These are phyloP conservation scores for Periophthalmodon schlosseri DNA, from an alignment of 2,113 vertebrate genomes.

Conservation along the genomic window DNA sequence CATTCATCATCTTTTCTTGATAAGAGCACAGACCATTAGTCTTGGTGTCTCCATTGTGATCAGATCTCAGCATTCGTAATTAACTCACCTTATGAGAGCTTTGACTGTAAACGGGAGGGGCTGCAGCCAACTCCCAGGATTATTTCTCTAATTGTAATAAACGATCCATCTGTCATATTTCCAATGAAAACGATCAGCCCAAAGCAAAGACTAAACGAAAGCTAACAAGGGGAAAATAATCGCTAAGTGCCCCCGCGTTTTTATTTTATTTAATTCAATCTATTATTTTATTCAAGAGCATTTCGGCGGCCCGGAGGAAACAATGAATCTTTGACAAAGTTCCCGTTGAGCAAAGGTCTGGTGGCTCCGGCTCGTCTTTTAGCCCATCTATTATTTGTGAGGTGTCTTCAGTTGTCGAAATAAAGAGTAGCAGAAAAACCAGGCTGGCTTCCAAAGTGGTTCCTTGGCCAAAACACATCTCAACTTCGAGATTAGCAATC, in stretches of 20 bases:
- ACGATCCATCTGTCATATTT: slow-evolving; percentile 74
- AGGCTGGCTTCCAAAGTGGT: slow-evolving; percentile 51
- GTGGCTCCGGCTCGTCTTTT: slow-evolving; percentile 40
- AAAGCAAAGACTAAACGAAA: slow-evolving; percentile 68
- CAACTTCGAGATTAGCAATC: slow-evolving; percentile 63
- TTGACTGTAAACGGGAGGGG: slow-evolving; percentile 35
- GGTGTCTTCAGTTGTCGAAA: slow-evolving; percentile 36
- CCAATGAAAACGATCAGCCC: slow-evolving; percentile 70
- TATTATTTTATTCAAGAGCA: slow-evolving; percentile 63
- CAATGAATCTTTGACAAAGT: slow-evolving; percentile 60
- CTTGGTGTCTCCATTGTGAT: slow-evolving; percentile 36
- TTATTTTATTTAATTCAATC: slow-evolving; percentile 56
- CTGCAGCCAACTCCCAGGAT: slow-evolving; percentile 55
- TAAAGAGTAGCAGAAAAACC: slow-evolving; percentile 20
- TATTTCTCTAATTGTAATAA: slow-evolving; percentile 70
- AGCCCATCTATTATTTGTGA: slow-evolving; percentile 64
- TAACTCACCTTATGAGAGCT: slow-evolving; percentile 56
- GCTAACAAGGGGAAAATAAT: slow-evolving; percentile 77
- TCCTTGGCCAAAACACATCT: slow-evolving; percentile 59
- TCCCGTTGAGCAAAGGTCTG: slow-evolving; percentile 43
- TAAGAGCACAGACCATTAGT: slow-evolving; percentile 14
- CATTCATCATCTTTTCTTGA: not conserved
- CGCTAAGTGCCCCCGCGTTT: slow-evolving; percentile 56
- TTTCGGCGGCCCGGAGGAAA: slow-evolving; percentile 42
- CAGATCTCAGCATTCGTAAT: slow-evolving; percentile 47